These are phyloP conservation scores for Drosophila kikkawai DNA, from an alignment of 1,140 invertebrate genomes.

Conservation along the genomic window DNA sequence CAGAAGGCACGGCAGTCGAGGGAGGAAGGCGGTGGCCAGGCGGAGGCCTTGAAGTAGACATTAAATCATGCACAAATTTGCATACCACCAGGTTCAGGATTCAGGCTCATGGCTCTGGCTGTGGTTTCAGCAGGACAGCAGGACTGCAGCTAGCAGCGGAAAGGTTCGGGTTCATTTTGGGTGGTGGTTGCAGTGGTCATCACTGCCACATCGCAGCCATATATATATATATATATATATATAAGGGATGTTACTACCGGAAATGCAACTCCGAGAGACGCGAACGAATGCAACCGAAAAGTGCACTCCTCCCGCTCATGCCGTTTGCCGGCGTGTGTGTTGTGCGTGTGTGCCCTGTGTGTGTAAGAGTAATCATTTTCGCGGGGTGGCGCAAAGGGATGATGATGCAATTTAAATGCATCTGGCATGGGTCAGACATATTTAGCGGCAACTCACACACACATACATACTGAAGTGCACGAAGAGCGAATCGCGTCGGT, in stretches of 20 bases:
- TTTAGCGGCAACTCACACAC: slow-evolving; percentile 38
- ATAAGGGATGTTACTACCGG: slow-evolving; percentile 75
- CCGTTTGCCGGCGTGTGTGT: not conserved
- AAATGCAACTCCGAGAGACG: slow-evolving; percentile 54
- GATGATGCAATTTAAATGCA: slow-evolving; percentile 44
- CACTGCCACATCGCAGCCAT: slow-evolving; percentile 27
- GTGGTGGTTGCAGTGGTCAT: slow-evolving; percentile 49
- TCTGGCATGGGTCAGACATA: slow-evolving; percentile 63
- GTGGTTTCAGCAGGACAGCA: slow-evolving; percentile 15
- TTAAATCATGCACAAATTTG: slow-evolving; percentile 69
- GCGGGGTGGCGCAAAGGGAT: slow-evolving; percentile 29
- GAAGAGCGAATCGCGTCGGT: slow-evolving; percentile 13
- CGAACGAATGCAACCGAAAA: slow-evolving; percentile 45
- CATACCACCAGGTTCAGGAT: slow-evolving; percentile 39
- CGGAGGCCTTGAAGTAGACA: slow-evolving; percentile 58
- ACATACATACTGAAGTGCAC: slow-evolving; percentile 4
- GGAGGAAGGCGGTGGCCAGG: slow-evolving; percentile 6
- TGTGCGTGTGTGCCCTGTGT: slow-evolving; percentile 3
- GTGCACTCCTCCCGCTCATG: slow-evolving; percentile 49
- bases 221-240: slow-evolving; percentile 75
- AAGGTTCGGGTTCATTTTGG: slow-evolving; percentile 13
- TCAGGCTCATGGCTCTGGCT: slow-evolving; percentile 17
- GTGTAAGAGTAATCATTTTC: slow-evolving; percentile 37
- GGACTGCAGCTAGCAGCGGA: not conserved
- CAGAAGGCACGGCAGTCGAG: not conserved